Conservation (phyloP, 2,888 invertebrate species). For the Metacarcinus magister region DNA sequence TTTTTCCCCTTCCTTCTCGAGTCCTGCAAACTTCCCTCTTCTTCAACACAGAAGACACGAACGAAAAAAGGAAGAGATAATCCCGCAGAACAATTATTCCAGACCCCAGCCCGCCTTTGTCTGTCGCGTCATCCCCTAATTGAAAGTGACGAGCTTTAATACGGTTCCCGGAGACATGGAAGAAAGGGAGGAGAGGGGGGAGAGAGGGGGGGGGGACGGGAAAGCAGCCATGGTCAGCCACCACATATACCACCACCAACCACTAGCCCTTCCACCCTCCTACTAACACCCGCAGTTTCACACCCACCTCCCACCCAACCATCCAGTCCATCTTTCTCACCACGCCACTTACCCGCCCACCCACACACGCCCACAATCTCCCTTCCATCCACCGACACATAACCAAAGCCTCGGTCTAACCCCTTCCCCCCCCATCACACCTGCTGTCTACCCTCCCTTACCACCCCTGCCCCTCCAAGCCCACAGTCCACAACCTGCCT, state of each 20-base stretch:
- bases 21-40: background rate
- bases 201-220: background rate
- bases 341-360: background rate
- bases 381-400: background rate
- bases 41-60: background rate
- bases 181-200: background rate
- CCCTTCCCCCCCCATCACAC: background rate
- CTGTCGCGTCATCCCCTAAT: constrained; percentile 16
- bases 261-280: background rate
- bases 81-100: constrained; percentile 36
- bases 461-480: background rate
- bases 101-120: constrained; percentile 11
- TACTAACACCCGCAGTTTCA: background rate
- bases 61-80: constrained; percentile 27
- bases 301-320: constrained; percentile 3
- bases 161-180: background rate
- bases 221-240: background rate
- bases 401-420: background rate
- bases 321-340: background rate
- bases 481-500: background rate
- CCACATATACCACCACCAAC: background rate
- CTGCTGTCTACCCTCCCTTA: background rate
- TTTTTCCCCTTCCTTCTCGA: background rate
- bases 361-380: background rate
- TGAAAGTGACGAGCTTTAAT: constrained; percentile 45